Percentiles rank a stretch among this genome's conserved stretches.
Evolutionary conservation across 2,113 vertebrate genomes (phyloP).

Genomic region (Gasterosteus aculeatus): DNA sequence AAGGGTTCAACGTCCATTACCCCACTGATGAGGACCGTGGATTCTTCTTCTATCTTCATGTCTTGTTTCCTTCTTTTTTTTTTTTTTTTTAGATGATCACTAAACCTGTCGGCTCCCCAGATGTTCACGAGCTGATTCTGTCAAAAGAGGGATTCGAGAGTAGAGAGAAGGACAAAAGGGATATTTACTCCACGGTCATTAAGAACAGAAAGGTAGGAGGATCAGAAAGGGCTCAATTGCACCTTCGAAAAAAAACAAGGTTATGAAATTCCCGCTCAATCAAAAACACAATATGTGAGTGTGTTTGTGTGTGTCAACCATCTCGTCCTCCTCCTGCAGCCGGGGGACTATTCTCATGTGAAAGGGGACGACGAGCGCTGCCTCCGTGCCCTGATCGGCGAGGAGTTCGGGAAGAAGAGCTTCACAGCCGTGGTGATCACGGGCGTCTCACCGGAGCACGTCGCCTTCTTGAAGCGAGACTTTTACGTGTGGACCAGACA

Average conservation of each 20-base stretch:
- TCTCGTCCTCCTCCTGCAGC: conserved; percentile 69
- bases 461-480: conserved; percentile 85
- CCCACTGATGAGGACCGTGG: background rate
- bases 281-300: too few relatives aligned
- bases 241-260: too few relatives aligned
- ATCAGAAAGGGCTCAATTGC: background rate
- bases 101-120: conserved; percentile 85
- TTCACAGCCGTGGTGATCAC: conserved; percentile 94
- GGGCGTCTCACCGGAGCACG: conserved; percentile 83
- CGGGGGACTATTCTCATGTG: conserved; percentile 86
- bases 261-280: too few relatives aligned
- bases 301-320: too few relatives aligned
- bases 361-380: conserved; percentile 84
- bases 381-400: conserved; percentile 84
- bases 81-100: conserved; percentile 88
- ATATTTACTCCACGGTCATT: conserved; percentile 87
- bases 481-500: conserved; percentile 86
- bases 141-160: conserved; percentile 94
- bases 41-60: background rate
- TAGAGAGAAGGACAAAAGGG: conserved; percentile 89
- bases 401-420: conserved; percentile 86
- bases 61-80: background rate
- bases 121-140: conserved; percentile 93
- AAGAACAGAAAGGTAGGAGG: conserved; percentile 87
- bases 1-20: background rate